Base-by-base conservation (phyloP, 2,113 vertebrate genomes). In the Rhegmatorhina hoffmannsi region DNA sequence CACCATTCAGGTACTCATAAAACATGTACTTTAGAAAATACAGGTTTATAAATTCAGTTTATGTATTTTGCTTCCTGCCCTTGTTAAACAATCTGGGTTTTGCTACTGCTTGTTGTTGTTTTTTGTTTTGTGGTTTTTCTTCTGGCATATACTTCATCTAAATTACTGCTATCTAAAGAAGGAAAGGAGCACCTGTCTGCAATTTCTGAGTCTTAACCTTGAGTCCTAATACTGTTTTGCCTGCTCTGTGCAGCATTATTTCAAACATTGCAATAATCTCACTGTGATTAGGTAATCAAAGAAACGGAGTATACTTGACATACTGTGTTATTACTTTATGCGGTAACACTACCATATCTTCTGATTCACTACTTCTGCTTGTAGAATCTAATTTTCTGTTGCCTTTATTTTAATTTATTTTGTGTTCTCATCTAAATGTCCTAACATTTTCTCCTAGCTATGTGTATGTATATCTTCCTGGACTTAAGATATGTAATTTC, bases 241-340 rank as follows among this genome's bases (percentile, higher is more conserved):
- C 43, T 70, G 29, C 50, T 93, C 68, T 78, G 52, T 72, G 44
- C 31, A 75, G 44, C 69, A 36, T 90, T 87, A 64, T 95, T 89
- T 91, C 80, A 87, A 89, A 47, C 7, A 20, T 59, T 84, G 47
- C 44, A 92, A 79, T 89, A 87, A 89, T 94, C 56, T 96, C 62
- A 13, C 34, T 78, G 34, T 89, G 91, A 91, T 91, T 87, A 92
- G 85, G 68, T 90, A 90, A 84, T 96, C 76, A 92, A 92, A 94
- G 69, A 69, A 92, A 87, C 43, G 33, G 82, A 53, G 68, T 87
- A 29, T 81, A 44, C 26, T 95, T 96, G 91, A 81, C 80, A 84
- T 58, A 84, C 64, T 78, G 0, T 59, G 56, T 89, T 92, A 59
- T 90, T 96, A 60, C 53, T 87, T 92, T 78, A 67, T 64, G 21